These are phyloP conservation scores for Cinclus cinclus DNA, from an alignment of 2,113 vertebrate genomes.

Conservation along the genomic window DNA sequence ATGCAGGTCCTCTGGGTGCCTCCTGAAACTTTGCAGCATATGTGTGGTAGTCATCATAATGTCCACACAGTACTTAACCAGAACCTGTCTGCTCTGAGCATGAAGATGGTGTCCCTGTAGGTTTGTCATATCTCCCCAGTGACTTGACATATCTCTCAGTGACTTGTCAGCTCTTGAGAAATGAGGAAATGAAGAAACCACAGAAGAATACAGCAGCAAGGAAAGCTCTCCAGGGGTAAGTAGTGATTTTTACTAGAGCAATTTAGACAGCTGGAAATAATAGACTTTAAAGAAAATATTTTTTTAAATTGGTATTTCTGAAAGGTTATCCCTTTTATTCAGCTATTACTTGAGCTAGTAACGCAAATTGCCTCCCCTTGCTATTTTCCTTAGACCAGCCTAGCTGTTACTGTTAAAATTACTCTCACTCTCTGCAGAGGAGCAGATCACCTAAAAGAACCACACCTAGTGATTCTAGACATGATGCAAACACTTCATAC, in stretches of 20 bases:
- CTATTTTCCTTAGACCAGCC: neutral
- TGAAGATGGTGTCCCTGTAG: neutral
- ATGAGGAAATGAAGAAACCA: neutral
- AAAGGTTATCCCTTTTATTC: neutral
- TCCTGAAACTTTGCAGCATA: neutral
- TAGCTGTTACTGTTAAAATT: neutral
- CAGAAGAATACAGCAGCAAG: neutral
- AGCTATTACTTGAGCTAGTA: neutral
- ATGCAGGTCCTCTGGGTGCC: neutral
- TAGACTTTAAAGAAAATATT: neutral
- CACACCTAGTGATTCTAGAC: neutral
- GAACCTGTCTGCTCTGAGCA: neutral
- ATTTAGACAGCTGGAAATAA: neutral
- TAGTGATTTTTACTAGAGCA: neutral
- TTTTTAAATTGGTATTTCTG: accelerated
- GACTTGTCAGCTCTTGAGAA: neutral
- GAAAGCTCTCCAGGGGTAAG: neutral
- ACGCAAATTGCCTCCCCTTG: neutral
- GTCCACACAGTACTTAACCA: neutral
- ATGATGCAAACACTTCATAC: neutral
- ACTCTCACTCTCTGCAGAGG: neutral
- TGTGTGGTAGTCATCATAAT: accelerated
- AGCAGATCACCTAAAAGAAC: neutral
- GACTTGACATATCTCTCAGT: neutral
- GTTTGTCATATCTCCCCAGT: neutral